Evolutionary conservation across 1,140 invertebrate genomes (phyloP), one percentile per base, ranked within the genome.

Genomic region (Platorchestia sp.): DNA sequence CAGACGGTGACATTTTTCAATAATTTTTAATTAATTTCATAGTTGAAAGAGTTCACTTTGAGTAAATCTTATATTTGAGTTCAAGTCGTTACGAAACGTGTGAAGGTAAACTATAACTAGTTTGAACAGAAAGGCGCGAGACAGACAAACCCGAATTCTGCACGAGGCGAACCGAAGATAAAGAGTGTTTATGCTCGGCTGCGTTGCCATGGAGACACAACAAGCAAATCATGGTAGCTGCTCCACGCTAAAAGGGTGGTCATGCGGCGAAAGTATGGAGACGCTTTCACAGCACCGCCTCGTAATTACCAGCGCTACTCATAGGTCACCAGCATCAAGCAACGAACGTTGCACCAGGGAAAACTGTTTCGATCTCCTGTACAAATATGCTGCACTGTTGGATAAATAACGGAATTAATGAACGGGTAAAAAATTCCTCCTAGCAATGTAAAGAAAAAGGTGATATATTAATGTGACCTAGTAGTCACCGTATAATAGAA

Each of bases 141-240:
- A 75, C 14, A 10, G 36, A 27, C 59, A 36, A 10, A 75, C 14
- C 59, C 14, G 27, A 36, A 27, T 10, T 10, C 27, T 6, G 59
- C 59, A 75, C 3, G 59, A 75, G 59, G 36, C 59, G 14, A 3
- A 10, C 59, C 59, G 27, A 22, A 75, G 14, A 75, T 75, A 89
- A 89, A 42, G 87, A 36, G 87, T 89, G 87, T 89, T 89, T 89
- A 89, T 44, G 27, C 87, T 89, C 87, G 87, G 36, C 43, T 42
- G 87, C 87, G 87, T 89, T 89, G 41, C 43, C 87, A 89, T 89
- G 87, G 87, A 41, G 87, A 89, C 87, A 44, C 87, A 44, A 89
- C 87, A 89, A 89, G 87, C 87, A 89, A 5, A 36, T 41, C 43
- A 44, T 42, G 3, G 87, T 89, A 42, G 41, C n/a, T 41, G 16